Evolutionary conservation across 2,113 vertebrate species (phyloP).

Genomic region (Lophochroa leadbeateri): DNA sequence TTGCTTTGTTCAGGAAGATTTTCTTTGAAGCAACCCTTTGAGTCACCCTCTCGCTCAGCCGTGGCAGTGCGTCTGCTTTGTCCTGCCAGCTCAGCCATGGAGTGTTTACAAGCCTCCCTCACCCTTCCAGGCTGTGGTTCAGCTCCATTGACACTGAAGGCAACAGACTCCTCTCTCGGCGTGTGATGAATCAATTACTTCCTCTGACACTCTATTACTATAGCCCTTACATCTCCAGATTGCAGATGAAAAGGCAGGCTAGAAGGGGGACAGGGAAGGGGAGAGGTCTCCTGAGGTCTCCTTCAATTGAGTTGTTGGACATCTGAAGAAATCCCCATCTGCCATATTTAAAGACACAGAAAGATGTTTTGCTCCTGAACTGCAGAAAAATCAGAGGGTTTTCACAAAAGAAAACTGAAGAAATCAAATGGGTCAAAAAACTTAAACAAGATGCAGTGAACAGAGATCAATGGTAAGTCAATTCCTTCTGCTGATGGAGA

Average conservation of each 20-base stretch:
- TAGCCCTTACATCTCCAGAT: slow-evolving; percentile 62
- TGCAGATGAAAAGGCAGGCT: slow-evolving; percentile 69
- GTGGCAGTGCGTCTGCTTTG: not conserved
- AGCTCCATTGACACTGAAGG: slow-evolving; percentile 76
- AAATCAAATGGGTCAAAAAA: slow-evolving; percentile 51
- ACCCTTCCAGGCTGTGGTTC: slow-evolving; percentile 72
- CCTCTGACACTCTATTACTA: slow-evolving; percentile 75
- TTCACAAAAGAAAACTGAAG: slow-evolving; percentile 42
- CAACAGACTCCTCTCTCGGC: slow-evolving; percentile 62
- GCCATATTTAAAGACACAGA: slow-evolving; percentile 59
- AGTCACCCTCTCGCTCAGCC: slow-evolving; percentile 1
- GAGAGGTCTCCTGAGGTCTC: slow-evolving; percentile 36
- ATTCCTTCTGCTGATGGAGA: slow-evolving; percentile 12
- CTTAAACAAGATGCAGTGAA: not conserved
- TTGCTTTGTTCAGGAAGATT: slow-evolving; percentile 43
- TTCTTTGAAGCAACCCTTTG: slow-evolving; percentile 60
- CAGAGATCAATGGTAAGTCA: not conserved
- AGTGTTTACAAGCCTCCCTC: slow-evolving; percentile 75
- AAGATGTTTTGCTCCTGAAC: slow-evolving; percentile 43
- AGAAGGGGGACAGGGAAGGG: slow-evolving; percentile 33
- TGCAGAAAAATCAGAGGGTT: slow-evolving; percentile 48
- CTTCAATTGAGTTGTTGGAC: slow-evolving; percentile 53
- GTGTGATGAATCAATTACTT: slow-evolving; percentile 80
- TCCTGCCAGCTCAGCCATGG: slow-evolving; percentile 74
- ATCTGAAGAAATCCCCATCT: slow-evolving; percentile 54